A percentile compares a stretch with the other conserved stretches of the same genome.
phyloP scores from a whole-genome alignment of 2,797 vertebrate species.

The Pseudotriccus pelzelni region DNA sequence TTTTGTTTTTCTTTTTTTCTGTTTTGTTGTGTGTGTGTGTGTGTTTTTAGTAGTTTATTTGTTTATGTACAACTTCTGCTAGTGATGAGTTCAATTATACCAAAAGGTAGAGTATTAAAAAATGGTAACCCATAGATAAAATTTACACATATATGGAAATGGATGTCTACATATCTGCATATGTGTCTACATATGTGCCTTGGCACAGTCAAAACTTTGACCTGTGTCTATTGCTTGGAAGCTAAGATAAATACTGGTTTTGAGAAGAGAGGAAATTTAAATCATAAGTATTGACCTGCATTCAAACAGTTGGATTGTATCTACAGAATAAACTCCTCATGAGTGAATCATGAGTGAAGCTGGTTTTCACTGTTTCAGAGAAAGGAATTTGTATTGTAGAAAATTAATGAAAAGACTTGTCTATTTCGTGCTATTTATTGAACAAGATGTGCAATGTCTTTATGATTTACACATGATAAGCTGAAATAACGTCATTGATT shows the following conservation, averaged over 20 bases:
- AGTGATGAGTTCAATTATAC: not conserved
- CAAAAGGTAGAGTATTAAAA: not conserved
- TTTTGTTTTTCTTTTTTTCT: accelerated
- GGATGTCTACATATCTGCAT: not conserved
- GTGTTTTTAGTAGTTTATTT: not conserved
- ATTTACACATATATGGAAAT: not conserved
- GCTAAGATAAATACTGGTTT: not conserved
- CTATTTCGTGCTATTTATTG: not conserved
- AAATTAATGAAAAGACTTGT: not conserved
- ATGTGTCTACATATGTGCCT: not conserved
- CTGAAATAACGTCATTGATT: not conserved
- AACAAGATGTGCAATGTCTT: not conserved
- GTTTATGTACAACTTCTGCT: not conserved
- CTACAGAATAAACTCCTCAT: not conserved
- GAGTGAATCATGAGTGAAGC: not conserved
- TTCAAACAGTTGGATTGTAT: not conserved
- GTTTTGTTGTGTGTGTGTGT: not conserved
- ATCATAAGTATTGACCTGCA: not conserved
- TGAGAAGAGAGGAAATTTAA: not conserved
- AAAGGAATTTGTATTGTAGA: not conserved
- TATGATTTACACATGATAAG: not conserved
- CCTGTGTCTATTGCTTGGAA: not conserved
- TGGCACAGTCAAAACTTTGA: not conserved
- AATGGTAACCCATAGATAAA: not conserved
- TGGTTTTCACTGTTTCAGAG: not conserved